Evolutionary conservation across 2,113 vertebrate genomes (phyloP).

Genomic region (Ceyx melanurus): DNA sequence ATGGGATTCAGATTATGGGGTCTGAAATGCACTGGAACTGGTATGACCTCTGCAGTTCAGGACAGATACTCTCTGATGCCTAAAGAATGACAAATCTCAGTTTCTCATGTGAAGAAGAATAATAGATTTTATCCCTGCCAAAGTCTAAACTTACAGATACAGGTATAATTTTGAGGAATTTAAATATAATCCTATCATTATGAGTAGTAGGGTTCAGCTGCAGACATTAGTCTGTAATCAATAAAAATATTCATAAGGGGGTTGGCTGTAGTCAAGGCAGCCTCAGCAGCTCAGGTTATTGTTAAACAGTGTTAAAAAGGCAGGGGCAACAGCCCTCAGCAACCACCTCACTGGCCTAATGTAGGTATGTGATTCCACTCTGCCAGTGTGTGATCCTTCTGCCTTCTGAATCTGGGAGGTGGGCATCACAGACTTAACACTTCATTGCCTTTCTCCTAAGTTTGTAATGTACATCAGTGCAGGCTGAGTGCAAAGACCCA

Average conservation of each 20-base stretch:
- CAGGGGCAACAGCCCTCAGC: not conserved
- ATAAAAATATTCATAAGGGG: not conserved
- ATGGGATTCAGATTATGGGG: not conserved
- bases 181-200: not conserved
- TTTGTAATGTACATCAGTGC: fast-evolving
- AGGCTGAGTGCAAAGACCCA: not conserved
- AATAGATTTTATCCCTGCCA: not conserved
- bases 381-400: not conserved
- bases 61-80: not conserved
- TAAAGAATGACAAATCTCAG: not conserved
- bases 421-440: too few relatives aligned
- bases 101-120: not conserved
- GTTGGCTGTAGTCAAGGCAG: not conserved
- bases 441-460: not conserved
- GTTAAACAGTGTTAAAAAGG: not conserved
- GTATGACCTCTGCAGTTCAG: not conserved
- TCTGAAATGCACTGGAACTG: not conserved
- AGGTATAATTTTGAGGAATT: not conserved
- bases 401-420: not conserved
- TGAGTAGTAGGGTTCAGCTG: not conserved
- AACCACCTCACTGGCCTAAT: fast-evolving
- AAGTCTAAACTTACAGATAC: not conserved
- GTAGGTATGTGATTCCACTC: not conserved
- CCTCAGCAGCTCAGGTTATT: not conserved
- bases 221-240: not conserved